These are phyloP conservation scores for Hydractinia echinata DNA, from an alignment of 30 jellyfish, hydroid and myxozoan genomes.

Conservation along the genomic window DNA sequence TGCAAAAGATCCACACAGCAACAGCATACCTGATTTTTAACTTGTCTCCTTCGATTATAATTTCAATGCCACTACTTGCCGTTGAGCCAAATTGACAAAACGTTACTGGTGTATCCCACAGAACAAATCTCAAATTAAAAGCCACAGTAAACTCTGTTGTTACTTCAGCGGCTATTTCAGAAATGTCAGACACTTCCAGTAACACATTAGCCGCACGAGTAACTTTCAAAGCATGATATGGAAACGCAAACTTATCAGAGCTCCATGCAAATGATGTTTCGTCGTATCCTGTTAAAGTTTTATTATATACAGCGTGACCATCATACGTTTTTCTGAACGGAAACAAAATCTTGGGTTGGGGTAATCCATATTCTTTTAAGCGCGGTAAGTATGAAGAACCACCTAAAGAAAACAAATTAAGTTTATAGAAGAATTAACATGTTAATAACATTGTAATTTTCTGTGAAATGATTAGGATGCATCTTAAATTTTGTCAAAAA, in stretches of 20 bases:
- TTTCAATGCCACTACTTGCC: neutral
- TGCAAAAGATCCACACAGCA: no score
- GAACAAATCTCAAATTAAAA: neutral
- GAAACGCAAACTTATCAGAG: conserved; percentile 11
- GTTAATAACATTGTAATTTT: no score
- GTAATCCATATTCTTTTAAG: neutral
- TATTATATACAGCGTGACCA: neutral
- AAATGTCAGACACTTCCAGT: neutral
- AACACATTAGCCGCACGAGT: neutral
- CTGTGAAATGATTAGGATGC: no score
- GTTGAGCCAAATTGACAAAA: conserved; percentile 8
- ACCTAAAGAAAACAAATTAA: neutral
- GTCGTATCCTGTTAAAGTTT: neutral
- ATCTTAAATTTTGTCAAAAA: no score
- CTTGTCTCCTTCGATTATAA: neutral
- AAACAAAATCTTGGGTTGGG: conserved; percentile 10
- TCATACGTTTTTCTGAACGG: neutral
- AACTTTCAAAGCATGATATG: neutral
- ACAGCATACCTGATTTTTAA: neutral
- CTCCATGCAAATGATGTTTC: conserved; percentile 10
- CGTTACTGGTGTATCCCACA: neutral
- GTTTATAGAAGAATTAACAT: no score
- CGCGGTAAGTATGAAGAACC: neutral
- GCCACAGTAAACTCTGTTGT: neutral
- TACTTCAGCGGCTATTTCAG: conserved; percentile 11